Percentiles rank a stretch among this genome's conserved stretches.
phyloP scores from a whole-genome alignment of 2,888 invertebrate species.

The Dermolepida albohirtum region DNA sequence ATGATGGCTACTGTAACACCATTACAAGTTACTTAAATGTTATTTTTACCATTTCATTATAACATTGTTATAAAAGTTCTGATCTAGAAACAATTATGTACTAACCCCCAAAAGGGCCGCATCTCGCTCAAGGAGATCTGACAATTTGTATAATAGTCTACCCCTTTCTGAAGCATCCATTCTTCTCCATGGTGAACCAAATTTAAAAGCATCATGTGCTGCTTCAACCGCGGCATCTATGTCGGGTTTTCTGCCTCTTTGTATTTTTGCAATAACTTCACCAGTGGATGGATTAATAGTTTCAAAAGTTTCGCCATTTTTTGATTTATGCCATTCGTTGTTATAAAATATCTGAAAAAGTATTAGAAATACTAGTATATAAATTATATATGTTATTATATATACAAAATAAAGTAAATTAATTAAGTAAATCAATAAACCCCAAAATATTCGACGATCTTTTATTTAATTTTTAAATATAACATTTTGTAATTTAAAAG shows the following conservation, averaged over 20 bases:
- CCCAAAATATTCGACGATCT: too few relatives aligned
- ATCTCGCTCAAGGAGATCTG: slow-evolving; percentile 87
- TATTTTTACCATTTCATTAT: too few relatives aligned
- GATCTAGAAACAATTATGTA: not conserved
- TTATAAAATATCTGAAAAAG: slow-evolving; percentile 90
- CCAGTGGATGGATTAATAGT: slow-evolving; percentile 88
- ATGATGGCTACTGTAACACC: too few relatives aligned
- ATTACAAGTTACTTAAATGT: too few relatives aligned
- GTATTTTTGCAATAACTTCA: slow-evolving; percentile 82
- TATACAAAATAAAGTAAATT: too few relatives aligned
- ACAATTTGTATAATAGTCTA: slow-evolving; percentile 78
- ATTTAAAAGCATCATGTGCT: slow-evolving; percentile 80
- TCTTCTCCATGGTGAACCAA: slow-evolving; percentile 84
- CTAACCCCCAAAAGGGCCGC: slow-evolving; percentile 83
- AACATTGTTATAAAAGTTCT: too few relatives aligned
- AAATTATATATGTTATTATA: too few relatives aligned
- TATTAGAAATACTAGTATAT: too few relatives aligned
- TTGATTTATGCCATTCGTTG: slow-evolving; percentile 95
- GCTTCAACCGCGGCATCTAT: slow-evolving; percentile 84
- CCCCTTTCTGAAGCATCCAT: slow-evolving; percentile 92
- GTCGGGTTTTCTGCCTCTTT: slow-evolving; percentile 80
- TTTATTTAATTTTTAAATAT: too few relatives aligned
- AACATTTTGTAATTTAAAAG: too few relatives aligned
- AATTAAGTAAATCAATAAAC: too few relatives aligned
- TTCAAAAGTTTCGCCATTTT: slow-evolving; percentile 86